phyloP scores from a whole-genome alignment of 1,140 invertebrate genomes.

The Chrysomallon squamiferum region DNA sequence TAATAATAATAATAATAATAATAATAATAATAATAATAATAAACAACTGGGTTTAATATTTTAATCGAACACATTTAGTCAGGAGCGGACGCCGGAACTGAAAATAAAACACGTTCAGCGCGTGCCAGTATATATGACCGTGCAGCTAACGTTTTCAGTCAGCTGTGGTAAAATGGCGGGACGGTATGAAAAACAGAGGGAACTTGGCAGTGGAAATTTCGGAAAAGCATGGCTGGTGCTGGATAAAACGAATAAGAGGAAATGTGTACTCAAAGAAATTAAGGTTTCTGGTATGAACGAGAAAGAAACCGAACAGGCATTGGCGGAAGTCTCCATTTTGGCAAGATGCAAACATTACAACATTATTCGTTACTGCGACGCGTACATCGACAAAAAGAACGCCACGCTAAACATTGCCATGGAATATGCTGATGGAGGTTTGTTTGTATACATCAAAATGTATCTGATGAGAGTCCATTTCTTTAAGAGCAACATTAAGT shows the following conservation, averaged over 20 bases:
- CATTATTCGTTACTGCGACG: constrained; percentile 65
- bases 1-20: no score
- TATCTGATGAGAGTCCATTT: background rate
- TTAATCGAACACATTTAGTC: no score
- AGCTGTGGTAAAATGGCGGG: constrained; percentile 35
- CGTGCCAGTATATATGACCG: no score
- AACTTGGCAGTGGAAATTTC: constrained; percentile 69
- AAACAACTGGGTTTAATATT: no score
- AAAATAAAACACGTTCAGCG: background rate
- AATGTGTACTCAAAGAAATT: constrained; percentile 72
- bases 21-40: no score
- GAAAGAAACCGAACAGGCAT: constrained; percentile 65
- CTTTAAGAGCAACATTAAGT: background rate
- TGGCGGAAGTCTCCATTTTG: constrained; percentile 63
- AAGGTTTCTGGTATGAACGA: constrained; percentile 65
- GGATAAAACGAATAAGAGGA: constrained; percentile 62
- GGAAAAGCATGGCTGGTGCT: constrained; percentile 71
- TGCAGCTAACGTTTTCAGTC: background rate
- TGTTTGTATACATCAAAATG: background rate
- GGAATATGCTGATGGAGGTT: constrained; percentile 68
- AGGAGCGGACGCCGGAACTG: no score
- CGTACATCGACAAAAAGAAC: constrained; percentile 56
- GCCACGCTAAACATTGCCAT: constrained; percentile 66
- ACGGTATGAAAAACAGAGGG: constrained; percentile 34
- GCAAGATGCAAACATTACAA: constrained; percentile 65